Conservation (phyloP, 2,113 vertebrate species). For the Cyphomyrus discorhynchus region DNA sequence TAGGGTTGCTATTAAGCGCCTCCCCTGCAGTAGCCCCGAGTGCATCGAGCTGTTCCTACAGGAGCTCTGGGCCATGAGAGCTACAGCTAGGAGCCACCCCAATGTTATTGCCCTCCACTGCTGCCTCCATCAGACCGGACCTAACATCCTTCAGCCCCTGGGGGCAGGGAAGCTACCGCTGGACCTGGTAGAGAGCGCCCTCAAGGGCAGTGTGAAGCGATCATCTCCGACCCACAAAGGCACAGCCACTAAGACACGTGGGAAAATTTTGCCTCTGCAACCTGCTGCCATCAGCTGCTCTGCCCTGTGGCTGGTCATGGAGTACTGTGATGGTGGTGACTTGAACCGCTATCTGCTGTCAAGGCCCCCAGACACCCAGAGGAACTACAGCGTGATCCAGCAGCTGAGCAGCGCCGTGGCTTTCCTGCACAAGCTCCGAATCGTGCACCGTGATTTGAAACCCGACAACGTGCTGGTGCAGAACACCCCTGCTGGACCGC, state of each 20-base stretch:
- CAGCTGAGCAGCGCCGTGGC: slow-evolving; percentile 85
- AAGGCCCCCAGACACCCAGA: slow-evolving; percentile 65
- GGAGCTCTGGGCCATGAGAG: slow-evolving; percentile 87
- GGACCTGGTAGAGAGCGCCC: slow-evolving; percentile 81
- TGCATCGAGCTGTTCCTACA: slow-evolving; percentile 85
- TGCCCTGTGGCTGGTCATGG: slow-evolving; percentile 95
- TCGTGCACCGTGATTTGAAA: slow-evolving; percentile 89
- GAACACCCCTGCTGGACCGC: slow-evolving; percentile 65
- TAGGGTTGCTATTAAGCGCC: slow-evolving; percentile 80
- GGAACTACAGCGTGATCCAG: slow-evolving; percentile 75
- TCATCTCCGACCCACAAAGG: slow-evolving; percentile 19
- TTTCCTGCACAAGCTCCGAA: slow-evolving; percentile 84
- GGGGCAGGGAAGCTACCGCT: slow-evolving; percentile 69
- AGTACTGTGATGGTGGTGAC: slow-evolving; percentile 91
- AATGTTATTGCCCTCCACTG: slow-evolving; percentile 78
- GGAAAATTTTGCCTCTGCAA: slow-evolving; percentile 54
- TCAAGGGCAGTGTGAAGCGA: slow-evolving; percentile 67
- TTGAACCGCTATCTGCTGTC: slow-evolving; percentile 87
- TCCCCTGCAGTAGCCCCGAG: slow-evolving; percentile 85
- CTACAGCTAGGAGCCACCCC: slow-evolving; percentile 73
- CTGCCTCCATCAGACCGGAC: slow-evolving; percentile 58
- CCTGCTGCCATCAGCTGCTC: slow-evolving; percentile 62
- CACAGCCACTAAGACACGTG: slow-evolving; percentile 30
- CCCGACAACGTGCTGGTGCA: slow-evolving; percentile 92
- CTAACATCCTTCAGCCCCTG: slow-evolving; percentile 49